Evolutionary conservation across 1,140 invertebrate species (phyloP).

Genomic region (Bombus impatiens): DNA sequence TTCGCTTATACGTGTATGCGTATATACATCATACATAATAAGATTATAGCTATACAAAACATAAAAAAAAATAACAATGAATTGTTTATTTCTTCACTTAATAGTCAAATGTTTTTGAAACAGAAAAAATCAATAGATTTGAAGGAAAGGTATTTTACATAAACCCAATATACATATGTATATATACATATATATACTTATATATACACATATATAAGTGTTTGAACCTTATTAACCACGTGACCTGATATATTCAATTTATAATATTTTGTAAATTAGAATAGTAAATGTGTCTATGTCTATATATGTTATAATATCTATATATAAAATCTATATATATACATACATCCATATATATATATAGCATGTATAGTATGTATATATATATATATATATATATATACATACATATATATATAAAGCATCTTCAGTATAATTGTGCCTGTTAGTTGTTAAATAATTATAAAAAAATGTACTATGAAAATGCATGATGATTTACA

Average conservation of each 20-base stretch:
- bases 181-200: neutral
- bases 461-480: conserved; percentile 17
- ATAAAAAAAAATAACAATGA: conserved; percentile 52
- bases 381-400: conserved; percentile 35
- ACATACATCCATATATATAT: conserved; percentile 39
- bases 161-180: conserved; percentile 3
- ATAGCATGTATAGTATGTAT: no score
- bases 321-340: conserved; percentile 54
- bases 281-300: conserved; percentile 65
- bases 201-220: conserved; percentile 60
- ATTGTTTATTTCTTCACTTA: conserved; percentile 69
- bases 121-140: conserved; percentile 50
- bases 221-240: conserved; percentile 70
- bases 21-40: conserved; percentile 51
- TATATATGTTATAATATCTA: conserved; percentile 59
- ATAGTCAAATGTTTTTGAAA: conserved; percentile 60
- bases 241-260: conserved; percentile 72
- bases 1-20: conserved; percentile 20
- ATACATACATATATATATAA: conserved; percentile 40
- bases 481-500: conserved; percentile 5
- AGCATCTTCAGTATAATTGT: conserved; percentile 65
- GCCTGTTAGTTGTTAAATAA: conserved; percentile 65
- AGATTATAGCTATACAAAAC: conserved; percentile 68
- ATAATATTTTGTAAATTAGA: conserved; percentile 68
- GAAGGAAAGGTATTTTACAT: conserved; percentile 66